A percentile compares a stretch with the other conserved stretches of the same genome.
Evolutionary conservation across 1,140 invertebrate species (phyloP).

Genomic region (Drepana arcuata): DNA sequence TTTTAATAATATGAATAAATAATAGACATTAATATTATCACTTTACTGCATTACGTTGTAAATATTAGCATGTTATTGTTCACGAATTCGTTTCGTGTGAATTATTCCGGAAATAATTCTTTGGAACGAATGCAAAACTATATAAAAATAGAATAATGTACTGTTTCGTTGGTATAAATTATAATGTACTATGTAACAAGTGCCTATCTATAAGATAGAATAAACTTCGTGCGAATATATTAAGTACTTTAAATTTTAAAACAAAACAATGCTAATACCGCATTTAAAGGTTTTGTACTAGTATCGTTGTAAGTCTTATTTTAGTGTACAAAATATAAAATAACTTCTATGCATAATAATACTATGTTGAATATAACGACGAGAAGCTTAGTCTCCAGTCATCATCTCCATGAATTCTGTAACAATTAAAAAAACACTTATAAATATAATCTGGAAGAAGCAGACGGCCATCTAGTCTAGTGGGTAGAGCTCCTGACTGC

Average conservation of each 20-base stretch:
- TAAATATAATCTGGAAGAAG: conserved; percentile 1
- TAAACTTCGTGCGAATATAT: conserved; percentile 16
- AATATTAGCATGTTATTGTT: conserved; percentile 58
- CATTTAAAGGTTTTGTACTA: conserved; percentile 58
- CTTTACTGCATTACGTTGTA: conserved; percentile 41
- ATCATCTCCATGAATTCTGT: conserved; percentile 91
- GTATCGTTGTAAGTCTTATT: conserved; percentile 45
- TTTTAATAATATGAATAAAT: conserved; percentile 2
- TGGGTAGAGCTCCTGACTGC: no score
- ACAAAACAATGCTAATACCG: conserved; percentile 61
- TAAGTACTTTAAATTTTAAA: conserved; percentile 18
- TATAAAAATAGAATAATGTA: no score
- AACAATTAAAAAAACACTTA: conserved; percentile 33
- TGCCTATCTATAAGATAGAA: conserved; percentile 61
- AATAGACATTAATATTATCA: conserved; percentile 3
- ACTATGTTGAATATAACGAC: conserved; percentile 27
- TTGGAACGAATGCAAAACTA: conserved; percentile 43
- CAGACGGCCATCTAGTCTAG: background rate
- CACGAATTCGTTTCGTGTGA: conserved; percentile 37
- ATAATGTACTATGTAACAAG: conserved; percentile 10
- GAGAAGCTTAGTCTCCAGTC: conserved; percentile 80
- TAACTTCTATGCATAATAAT: conserved; percentile 48
- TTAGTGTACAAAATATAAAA: conserved; percentile 39
- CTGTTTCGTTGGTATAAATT: conserved; percentile 16
- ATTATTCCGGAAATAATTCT: conserved; percentile 62